Percentiles rank a stretch among this genome's conserved stretches.
Conservation (phyloP, 2,797 vertebrate genomes). For the Siniperca obscura region DNA sequence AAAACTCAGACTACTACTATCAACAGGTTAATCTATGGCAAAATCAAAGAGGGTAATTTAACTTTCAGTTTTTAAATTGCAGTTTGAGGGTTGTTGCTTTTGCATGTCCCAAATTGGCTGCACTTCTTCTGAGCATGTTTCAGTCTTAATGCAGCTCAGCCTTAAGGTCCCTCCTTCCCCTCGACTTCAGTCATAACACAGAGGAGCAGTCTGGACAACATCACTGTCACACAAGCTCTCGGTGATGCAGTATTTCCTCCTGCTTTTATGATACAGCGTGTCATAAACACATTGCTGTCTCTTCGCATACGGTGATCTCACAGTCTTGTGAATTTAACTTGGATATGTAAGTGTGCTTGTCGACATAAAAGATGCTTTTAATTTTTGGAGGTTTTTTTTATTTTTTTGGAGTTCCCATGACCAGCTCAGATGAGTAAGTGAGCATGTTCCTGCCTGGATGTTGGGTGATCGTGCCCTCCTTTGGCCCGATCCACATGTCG, state of each 20-base stretch:
- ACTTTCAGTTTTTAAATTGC: background rate
- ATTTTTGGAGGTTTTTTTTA: no score
- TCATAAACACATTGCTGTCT: conserved; percentile 57
- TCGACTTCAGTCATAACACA: conserved; percentile 68
- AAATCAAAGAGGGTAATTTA: background rate
- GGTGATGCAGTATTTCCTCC: conserved; percentile 72
- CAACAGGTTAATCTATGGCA: background rate
- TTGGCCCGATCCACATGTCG: conserved; percentile 55
- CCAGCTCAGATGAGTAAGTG: conserved; percentile 27
- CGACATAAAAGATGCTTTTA: conserved; percentile 25
- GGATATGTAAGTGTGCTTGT: conserved; percentile 19
- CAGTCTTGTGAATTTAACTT: conserved; percentile 9
- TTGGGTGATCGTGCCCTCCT: conserved; percentile 27
- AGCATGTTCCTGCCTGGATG: conserved; percentile 9
- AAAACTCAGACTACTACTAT: background rate
- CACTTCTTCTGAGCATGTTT: conserved; percentile 26
- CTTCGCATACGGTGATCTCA: conserved; percentile 14
- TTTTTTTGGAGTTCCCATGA: conserved; percentile 28
- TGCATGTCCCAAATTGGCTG: conserved; percentile 50
- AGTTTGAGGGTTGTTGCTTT: conserved; percentile 2
- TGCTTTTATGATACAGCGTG: conserved; percentile 57
- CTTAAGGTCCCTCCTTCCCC: conserved; percentile 36
- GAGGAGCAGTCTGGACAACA: conserved; percentile 70
- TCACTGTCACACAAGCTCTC: conserved; percentile 76
- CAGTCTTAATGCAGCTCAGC: conserved; percentile 36